Conservation (phyloP, 2,113 vertebrate genomes). For the Ariopsis seemanni region DNA sequence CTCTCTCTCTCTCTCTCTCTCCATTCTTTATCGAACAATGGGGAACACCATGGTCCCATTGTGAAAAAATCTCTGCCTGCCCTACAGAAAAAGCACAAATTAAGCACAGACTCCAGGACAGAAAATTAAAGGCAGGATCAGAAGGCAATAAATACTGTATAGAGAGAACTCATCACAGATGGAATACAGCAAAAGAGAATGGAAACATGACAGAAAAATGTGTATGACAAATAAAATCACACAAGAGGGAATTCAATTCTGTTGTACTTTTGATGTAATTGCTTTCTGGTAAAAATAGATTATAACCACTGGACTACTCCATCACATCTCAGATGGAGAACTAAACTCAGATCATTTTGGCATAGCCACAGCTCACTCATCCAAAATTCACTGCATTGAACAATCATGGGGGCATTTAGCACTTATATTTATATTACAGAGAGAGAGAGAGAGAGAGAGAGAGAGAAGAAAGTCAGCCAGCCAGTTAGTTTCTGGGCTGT, state of each 20-base stretch:
- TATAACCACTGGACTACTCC: not conserved
- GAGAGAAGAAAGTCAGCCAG: not conserved
- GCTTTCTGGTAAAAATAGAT: not conserved
- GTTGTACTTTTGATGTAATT: not conserved
- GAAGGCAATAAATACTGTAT: not conserved
- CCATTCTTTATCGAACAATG: not conserved
- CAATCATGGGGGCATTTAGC: conserved; percentile 9
- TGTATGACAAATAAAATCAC: not conserved
- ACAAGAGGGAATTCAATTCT: not conserved
- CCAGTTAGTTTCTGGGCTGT: not conserved
- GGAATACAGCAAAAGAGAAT: not conserved
- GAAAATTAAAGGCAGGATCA: not conserved
- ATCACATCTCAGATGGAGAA: not conserved
- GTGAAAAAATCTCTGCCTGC: not conserved
- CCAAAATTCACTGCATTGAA: conserved; percentile 25
- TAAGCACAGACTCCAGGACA: conserved; percentile 2
- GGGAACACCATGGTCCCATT: not conserved
- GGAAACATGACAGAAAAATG: not conserved
- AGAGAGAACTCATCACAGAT: not conserved
- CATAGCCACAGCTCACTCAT: conserved; percentile 11
- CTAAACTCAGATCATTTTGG: conserved; percentile 17
- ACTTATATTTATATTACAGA: not conserved
- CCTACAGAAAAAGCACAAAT: not conserved
- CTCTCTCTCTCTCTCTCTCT: conserved; percentile 2
- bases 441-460: conserved; percentile 11